These are phyloP conservation scores for Leucoraja erinaceus DNA, from an alignment of 2,113 vertebrate species.

Conservation along the genomic window DNA sequence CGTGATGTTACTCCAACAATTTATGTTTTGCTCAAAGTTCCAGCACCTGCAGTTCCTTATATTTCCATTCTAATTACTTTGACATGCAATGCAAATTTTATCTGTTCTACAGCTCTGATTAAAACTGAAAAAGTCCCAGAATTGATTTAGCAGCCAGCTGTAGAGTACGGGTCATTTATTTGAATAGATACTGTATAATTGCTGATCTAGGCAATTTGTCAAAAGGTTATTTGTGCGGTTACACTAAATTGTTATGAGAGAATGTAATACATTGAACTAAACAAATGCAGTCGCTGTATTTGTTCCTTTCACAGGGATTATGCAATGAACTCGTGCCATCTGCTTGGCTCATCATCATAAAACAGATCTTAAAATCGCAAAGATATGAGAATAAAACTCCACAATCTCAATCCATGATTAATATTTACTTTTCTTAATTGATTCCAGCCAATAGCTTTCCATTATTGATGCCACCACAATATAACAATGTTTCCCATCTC, in stretches of 20 bases:
- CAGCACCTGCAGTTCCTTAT: no score
- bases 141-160: background rate
- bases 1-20: no score
- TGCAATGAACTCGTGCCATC: background rate
- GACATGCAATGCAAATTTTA: background rate
- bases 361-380: background rate
- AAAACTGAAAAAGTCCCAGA: background rate
- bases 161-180: background rate
- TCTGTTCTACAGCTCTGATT: background rate
- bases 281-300: background rate
- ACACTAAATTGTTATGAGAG: background rate
- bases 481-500: background rate
- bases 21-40: no score
- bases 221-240: background rate
- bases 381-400: background rate
- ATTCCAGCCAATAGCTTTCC: background rate
- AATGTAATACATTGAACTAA: background rate
- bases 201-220: background rate
- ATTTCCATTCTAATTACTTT: background rate
- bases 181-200: background rate
- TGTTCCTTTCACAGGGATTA: background rate
- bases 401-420: background rate
- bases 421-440: background rate
- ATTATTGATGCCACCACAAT: background rate
- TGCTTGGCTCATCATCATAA: background rate